Evolutionary conservation across 2,113 vertebrate genomes (phyloP).

Genomic region (Saguinus imperator): DNA sequence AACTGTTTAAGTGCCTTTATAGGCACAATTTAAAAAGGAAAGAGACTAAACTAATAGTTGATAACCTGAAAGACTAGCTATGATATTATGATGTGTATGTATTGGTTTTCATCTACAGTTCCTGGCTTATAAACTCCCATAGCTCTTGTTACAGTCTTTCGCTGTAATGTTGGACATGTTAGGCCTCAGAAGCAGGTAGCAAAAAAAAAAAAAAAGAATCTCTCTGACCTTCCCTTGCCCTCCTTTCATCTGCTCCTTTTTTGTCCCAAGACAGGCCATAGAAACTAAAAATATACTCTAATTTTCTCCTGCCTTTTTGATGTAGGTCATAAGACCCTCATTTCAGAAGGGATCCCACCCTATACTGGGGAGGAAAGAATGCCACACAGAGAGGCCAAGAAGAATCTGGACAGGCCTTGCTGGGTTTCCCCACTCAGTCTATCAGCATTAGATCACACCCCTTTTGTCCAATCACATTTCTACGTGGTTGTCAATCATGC

Average conservation of each 20-base stretch:
- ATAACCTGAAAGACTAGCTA: constrained; percentile 6
- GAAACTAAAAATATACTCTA: background rate
- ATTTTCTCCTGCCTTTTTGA: background rate
- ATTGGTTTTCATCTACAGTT: background rate
- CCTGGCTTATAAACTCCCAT: background rate
- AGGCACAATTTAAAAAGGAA: constrained; percentile 10
- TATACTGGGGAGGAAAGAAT: background rate
- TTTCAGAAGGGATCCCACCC: background rate
- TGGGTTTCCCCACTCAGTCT: background rate
- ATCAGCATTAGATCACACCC: background rate
- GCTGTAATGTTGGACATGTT: background rate
- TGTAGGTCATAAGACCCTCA: background rate
- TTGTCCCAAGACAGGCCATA: background rate
- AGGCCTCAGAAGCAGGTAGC: background rate
- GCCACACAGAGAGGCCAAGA: background rate
- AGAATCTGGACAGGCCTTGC: background rate
- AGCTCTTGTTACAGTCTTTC: background rate
- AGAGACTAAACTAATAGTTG: constrained; percentile 7
- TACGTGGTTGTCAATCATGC: background rate
- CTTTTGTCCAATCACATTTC: background rate
- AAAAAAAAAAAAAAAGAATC: background rate
- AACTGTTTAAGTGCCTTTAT: constrained; percentile 4
- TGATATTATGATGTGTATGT: background rate
- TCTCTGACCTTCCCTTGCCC: background rate
- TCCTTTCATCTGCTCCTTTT: background rate